Evolutionary conservation across 30 jellyfish, hydroid and myxozoan species (phyloP).

Genomic region (Cassiopea andromeda): DNA sequence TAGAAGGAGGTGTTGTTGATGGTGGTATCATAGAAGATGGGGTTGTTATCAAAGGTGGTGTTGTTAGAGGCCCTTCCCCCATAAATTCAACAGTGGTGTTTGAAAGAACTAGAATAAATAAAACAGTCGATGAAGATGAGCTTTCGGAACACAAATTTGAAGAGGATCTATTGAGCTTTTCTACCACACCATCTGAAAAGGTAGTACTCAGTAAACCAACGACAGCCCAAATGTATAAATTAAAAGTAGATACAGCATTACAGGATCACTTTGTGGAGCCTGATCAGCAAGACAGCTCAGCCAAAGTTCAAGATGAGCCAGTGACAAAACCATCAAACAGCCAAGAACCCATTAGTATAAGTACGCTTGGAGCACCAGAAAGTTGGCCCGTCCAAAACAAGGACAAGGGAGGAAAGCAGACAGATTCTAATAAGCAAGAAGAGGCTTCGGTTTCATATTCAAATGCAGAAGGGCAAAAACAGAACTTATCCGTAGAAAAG

Average conservation of each 20-base stretch:
- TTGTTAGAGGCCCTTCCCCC: constrained; percentile 77
- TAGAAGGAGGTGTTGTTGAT: constrained; percentile 91
- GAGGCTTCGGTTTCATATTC: constrained; percentile 68
- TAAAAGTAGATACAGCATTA: constrained; percentile 35
- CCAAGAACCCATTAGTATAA: constrained; percentile 26
- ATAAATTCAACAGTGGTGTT: constrained; percentile 11
- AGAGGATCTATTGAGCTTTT: neutral
- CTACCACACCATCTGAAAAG: constrained; percentile 5
- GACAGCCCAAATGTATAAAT: constrained; percentile 43
- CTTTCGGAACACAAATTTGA: neutral
- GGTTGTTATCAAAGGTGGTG: constrained; percentile 89
- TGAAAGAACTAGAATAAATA: neutral
- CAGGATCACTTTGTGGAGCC: constrained; percentile 52
- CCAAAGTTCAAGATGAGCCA: constrained; percentile 14
- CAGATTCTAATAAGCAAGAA: constrained; percentile 36
- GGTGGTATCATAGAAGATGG: constrained; percentile 99
- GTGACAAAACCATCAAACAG: constrained; percentile 8
- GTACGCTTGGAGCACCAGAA: constrained; percentile 80
- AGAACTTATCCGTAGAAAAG: constrained; percentile 21
- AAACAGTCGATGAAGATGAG: neutral
- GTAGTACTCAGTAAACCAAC: constrained; percentile 22
- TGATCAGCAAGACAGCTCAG: neutral
- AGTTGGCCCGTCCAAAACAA: constrained; percentile 80
- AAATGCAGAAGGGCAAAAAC: constrained; percentile 30
- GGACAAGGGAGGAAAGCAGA: constrained; percentile 37